Base-by-base conservation (phyloP, 2,113 vertebrate genomes). In the Anolis sagrei region DNA sequence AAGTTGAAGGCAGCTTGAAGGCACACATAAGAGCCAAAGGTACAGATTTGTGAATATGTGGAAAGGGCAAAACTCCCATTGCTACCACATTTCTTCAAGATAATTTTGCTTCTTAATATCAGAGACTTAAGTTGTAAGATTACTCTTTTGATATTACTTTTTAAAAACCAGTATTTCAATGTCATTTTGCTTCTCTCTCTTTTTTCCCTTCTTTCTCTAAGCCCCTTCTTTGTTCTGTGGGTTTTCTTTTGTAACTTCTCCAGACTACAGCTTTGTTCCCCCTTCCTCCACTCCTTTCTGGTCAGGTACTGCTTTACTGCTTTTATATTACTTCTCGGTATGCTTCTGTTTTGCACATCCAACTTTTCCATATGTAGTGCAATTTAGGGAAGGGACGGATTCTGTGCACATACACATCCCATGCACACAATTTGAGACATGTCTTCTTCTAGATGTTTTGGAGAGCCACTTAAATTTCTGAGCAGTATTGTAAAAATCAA, bases 231-330 rank as follows among this genome's bases (percentile, higher is more conserved):
- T 99, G 96, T 97, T 98, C 96, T 98, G 97, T 97, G 98, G 98
- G 95, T 97, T 99, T 97, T 98, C 98, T 98, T 97, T 99, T 97
- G 97, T 98, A 96, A 97, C 97, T 97, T 97, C 98, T 97, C 97
- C 97, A 96, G 97, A 97, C 97, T 98, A 97, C 98, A 98, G 98
- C 97, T 99, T 99, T 98, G 97, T 98, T 80, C 98, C 98, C 97
- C 98, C 98, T 96, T 99, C 98, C 94, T 97, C 98, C 93, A 96
- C 97, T 97, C 98, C 98, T 96, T 99, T 99, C 97, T 99, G 98
- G 98, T 99, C 98, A 99, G 98, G 98, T 99, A 98, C 97, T 95
- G 91, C 97, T 97, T 97, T 95, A 93, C 91, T 88, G 94, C 93
- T 95, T 95, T 94, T 95, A 91, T 96, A 89, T 96, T 95, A 95